Evolutionary conservation across 2,797 vertebrate genomes (phyloP).

Genomic region (Hypotaenidia okinawae): DNA sequence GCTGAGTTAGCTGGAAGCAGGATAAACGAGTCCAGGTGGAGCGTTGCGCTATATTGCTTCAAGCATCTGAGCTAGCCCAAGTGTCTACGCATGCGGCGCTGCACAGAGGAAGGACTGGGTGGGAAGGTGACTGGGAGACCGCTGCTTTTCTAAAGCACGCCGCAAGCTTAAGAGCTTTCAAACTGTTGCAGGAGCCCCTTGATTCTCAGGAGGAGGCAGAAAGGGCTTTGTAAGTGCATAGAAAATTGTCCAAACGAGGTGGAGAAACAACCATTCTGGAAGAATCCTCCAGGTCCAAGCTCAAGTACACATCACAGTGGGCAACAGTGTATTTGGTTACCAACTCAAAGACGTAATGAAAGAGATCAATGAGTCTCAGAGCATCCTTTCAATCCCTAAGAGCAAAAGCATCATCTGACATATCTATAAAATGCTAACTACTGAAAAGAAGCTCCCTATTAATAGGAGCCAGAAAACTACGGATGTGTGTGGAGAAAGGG

Average conservation of each 20-base stretch:
- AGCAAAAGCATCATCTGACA: neutral
- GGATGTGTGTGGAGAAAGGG: neutral
- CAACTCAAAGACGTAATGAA: neutral
- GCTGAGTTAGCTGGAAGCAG: conserved; percentile 56
- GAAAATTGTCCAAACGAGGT: neutral
- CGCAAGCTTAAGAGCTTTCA: neutral
- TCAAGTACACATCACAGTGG: neutral
- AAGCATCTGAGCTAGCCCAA: neutral
- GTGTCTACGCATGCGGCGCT: neutral
- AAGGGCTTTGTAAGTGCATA: neutral
- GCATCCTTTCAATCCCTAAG: neutral
- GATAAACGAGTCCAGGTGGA: conserved; percentile 57
- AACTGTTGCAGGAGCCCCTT: neutral
- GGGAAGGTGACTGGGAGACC: neutral
- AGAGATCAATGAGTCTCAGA: neutral
- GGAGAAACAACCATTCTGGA: neutral
- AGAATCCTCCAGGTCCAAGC: neutral
- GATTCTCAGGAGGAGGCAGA: neutral
- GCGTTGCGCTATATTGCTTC: neutral
- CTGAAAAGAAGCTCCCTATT: neutral
- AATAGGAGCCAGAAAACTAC: neutral
- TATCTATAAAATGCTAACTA: neutral
- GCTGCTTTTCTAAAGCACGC: neutral
- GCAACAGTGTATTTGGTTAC: neutral
- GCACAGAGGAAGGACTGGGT: neutral